Evolutionary conservation across 1,140 invertebrate species (phyloP), one percentile per base, ranked within the genome.

Genomic region (Asobara japonica): DNA sequence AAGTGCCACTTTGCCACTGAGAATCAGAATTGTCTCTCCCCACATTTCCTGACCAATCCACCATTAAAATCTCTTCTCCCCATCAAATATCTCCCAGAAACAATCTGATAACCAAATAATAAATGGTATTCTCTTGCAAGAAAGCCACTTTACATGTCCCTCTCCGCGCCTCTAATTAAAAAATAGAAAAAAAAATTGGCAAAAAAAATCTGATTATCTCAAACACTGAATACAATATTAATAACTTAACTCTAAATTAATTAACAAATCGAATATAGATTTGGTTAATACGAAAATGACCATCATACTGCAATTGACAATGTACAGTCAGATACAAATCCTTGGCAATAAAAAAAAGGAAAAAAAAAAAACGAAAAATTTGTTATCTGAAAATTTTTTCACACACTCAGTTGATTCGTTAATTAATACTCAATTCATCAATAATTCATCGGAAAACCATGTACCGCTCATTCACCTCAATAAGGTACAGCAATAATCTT

Each of bases 241-340:
- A 45, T 38, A 38, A 69, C 45, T 69, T 33, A 30, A 30, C 25
- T 11, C 67, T 60, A 69, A 69, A 69, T 69, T 69, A 69, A 61
- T 69, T 60, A 69, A 69, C n/a, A 51, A 69, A 69, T 69, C 67
- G 41, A 74, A 75, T 73, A 72, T 48, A 72, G 73, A 77, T 79
- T 80, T 79, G 77, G 77, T 76, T 66, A 77, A 77, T 20, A 22
- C n/a, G 20, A 56, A 27, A 56, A 25, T 25, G 33, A 25, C 22
- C 11, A 70, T 71, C 8, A 65, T 77, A 76, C 75, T 67, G 76
- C 79, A 77, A 78, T 66, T 51, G 65, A 62, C 73, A 81, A 81
- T 80, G 75, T 78, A 81, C 78, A 80, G 45, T 80, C 75, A 75
- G 60, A 75, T 60, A 67, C 76, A 71, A 75, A 78, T 77, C 78